These are phyloP conservation scores for Brotula barbata DNA, from an alignment of 2,797 vertebrate species.

Conservation along the genomic window DNA sequence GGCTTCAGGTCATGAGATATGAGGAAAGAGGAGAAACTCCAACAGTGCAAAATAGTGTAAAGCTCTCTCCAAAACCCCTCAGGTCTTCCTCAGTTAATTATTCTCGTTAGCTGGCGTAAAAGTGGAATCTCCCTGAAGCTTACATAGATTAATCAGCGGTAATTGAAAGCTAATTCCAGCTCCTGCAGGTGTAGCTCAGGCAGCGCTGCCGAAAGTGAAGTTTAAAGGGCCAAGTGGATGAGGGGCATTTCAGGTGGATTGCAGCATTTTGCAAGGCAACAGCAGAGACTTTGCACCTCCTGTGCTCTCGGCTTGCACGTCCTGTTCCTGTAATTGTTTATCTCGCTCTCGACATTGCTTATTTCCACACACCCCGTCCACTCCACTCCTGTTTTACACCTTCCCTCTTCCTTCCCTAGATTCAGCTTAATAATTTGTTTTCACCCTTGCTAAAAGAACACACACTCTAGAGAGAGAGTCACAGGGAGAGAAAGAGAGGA, in stretches of 20 bases:
- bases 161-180: slow-evolving; percentile 73
- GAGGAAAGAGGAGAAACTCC: slow-evolving; percentile 25
- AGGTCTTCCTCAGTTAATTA: slow-evolving; percentile 70
- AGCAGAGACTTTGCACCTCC: slow-evolving; percentile 37
- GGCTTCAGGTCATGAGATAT: slow-evolving; percentile 33
- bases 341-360: slow-evolving; percentile 41
- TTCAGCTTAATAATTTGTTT: slow-evolving; percentile 75
- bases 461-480: slow-evolving; percentile 25
- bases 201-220: slow-evolving; percentile 42
- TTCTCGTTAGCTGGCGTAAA: slow-evolving; percentile 71
- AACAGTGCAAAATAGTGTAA: slow-evolving; percentile 20
- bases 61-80: slow-evolving; percentile 36
- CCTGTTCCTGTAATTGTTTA: slow-evolving; percentile 43
- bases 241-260: slow-evolving; percentile 21
- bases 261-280: slow-evolving; percentile 31
- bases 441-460: slow-evolving; percentile 66
- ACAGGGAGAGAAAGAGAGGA: slow-evolving; percentile 22
- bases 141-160: slow-evolving; percentile 67
- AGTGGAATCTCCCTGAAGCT: slow-evolving; percentile 69
- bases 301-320: slow-evolving; percentile 27
- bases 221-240: slow-evolving; percentile 40
- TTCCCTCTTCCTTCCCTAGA: slow-evolving; percentile 38
- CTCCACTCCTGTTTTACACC: slow-evolving; percentile 50
- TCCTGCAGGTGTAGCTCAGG: slow-evolving; percentile 62
- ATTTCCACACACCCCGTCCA: slow-evolving; percentile 57